phyloP scores from a whole-genome alignment of 1,140 invertebrate species.

The Halyomorpha halys region DNA sequence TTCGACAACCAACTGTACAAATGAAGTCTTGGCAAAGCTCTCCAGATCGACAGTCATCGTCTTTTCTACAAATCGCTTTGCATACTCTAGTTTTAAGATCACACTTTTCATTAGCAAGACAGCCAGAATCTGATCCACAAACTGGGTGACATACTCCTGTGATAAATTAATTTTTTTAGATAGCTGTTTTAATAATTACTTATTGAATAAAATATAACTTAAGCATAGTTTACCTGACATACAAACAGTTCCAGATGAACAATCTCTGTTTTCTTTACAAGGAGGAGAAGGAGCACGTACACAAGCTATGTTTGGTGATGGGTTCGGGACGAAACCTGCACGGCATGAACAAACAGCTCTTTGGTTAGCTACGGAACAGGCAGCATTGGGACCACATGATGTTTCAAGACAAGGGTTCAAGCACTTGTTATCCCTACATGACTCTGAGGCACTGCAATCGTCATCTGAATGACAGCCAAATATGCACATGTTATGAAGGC shows the following conservation, averaged over 20 bases:
- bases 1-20: constrained; percentile 67
- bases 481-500: constrained; percentile 69
- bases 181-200: no score
- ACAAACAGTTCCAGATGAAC: constrained; percentile 37
- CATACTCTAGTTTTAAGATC: constrained; percentile 43
- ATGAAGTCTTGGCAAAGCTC: constrained; percentile 73
- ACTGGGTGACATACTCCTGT: constrained; percentile 52
- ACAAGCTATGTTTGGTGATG: constrained; percentile 70
- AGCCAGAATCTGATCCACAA: constrained; percentile 62
- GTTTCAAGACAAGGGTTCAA: constrained; percentile 56
- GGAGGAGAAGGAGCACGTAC: constrained; percentile 57
- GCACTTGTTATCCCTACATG: constrained; percentile 68
- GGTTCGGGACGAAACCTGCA: constrained; percentile 67
- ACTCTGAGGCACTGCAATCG: constrained; percentile 72
- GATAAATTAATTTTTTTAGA: neutral
- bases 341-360: constrained; percentile 70
- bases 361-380: constrained; percentile 69
- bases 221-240: neutral
- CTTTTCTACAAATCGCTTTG: constrained; percentile 58
- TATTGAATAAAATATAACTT: no score
- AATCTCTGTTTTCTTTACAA: constrained; percentile 64
- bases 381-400: constrained; percentile 70
- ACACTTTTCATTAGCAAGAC: constrained; percentile 63
- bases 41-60: constrained; percentile 68
- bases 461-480: constrained; percentile 77